Conservation (phyloP, 2,113 vertebrate genomes). For the Albula glossodonta region DNA sequence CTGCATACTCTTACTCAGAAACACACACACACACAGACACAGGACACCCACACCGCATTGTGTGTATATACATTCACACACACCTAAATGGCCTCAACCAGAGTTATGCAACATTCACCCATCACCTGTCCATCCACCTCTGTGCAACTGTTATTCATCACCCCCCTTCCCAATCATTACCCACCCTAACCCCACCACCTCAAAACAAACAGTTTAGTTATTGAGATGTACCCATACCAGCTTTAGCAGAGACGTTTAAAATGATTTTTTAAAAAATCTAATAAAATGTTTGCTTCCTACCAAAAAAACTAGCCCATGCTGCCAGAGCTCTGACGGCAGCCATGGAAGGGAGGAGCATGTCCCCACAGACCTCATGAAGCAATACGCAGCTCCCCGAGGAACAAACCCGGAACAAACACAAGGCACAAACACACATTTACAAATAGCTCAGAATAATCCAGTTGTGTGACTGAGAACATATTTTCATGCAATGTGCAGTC, state of each 20-base stretch:
- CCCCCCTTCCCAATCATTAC: too few relatives aligned
- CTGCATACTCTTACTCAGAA: too few relatives aligned
- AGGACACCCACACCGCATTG: too few relatives aligned
- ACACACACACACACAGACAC: too few relatives aligned
- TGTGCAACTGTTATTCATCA: too few relatives aligned
- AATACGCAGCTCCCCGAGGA: background rate
- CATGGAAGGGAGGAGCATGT: background rate
- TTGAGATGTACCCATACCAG: background rate
- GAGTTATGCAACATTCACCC: background rate
- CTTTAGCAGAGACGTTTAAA: background rate
- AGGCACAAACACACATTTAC: background rate
- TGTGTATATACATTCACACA: background rate
- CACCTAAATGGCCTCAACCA: background rate
- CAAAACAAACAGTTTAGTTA: background rate
- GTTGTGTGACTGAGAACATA: background rate
- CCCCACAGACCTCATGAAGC: background rate
- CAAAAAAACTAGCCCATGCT: background rate
- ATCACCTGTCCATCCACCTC: background rate
- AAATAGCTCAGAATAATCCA: background rate
- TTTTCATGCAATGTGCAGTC: background rate
- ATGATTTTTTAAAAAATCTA: background rate
- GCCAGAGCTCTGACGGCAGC: background rate
- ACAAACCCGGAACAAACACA: background rate
- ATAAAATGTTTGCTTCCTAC: background rate
- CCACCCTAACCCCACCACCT: too few relatives aligned